Evolutionary conservation across 2,888 invertebrate species (phyloP).

Genomic region (Lissocephala sabroskyi): DNA sequence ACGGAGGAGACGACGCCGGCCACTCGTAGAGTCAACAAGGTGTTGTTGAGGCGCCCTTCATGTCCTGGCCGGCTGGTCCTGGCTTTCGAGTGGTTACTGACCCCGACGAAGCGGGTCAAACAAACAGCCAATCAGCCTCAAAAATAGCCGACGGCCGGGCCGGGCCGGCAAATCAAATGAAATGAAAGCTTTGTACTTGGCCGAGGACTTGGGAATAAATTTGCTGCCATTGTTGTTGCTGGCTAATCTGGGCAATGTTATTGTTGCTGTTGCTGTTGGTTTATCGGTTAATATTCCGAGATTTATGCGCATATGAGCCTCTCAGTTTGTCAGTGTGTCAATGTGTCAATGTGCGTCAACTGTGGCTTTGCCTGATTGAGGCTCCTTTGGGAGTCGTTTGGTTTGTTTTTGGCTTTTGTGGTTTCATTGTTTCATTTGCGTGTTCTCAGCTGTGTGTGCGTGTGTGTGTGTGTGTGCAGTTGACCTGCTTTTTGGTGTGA

Average conservation of each 20-base stretch:
- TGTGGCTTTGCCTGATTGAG: neutral
- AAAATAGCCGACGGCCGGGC: slow-evolving; percentile 17
- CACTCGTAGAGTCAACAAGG: slow-evolving; percentile 55
- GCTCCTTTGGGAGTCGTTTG: neutral
- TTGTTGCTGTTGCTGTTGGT: neutral
- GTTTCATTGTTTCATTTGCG: slow-evolving; percentile 47
- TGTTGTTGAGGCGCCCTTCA: slow-evolving; percentile 23
- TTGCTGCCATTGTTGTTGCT: neutral
- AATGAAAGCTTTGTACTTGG: neutral
- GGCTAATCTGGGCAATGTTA: slow-evolving; percentile 2
- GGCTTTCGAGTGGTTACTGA: slow-evolving; percentile 17
- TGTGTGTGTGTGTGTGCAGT: neutral
- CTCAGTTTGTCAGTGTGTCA: neutral
- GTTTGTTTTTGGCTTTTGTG: neutral
- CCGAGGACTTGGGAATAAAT: neutral
- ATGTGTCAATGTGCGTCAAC: neutral
- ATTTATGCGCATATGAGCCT: slow-evolving; percentile 4
- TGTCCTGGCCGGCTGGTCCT: slow-evolving; percentile 26
- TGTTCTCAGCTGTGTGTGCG: slow-evolving; percentile 16
- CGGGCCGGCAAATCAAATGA: neutral
- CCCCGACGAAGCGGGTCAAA: slow-evolving; percentile 10
- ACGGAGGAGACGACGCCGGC: slow-evolving; percentile 20
- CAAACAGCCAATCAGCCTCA: slow-evolving; percentile 22
- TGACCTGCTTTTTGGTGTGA: slow-evolving; percentile 15
- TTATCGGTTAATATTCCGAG: slow-evolving; percentile 15